Conservation (phyloP, 2,113 vertebrate species). For the Addax nasomaculatus region DNA sequence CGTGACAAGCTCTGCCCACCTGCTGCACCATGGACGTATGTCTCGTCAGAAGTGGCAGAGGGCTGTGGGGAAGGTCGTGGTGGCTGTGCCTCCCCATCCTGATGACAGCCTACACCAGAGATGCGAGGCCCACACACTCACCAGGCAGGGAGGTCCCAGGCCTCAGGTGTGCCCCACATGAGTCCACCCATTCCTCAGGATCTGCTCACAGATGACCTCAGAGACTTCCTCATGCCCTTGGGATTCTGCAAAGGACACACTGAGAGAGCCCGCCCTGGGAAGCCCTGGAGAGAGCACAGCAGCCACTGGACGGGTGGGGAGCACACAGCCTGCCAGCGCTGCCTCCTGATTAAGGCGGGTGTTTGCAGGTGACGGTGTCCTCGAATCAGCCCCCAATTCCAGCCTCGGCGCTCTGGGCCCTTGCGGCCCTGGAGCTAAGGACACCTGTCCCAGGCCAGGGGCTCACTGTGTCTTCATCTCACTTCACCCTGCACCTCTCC, state of each 20-base stretch:
- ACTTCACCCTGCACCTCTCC: background rate
- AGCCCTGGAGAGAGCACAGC: background rate
- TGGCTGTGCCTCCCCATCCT: background rate
- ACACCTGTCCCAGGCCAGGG: background rate
- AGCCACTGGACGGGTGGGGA: rapidly evolving
- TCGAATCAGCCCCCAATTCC: background rate
- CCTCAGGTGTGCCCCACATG: background rate
- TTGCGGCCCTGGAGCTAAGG: background rate
- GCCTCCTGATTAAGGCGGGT: background rate
- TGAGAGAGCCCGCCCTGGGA: background rate
- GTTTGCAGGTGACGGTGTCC: background rate
- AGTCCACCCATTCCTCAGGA: background rate
- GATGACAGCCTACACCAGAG: background rate
- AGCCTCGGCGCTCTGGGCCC: background rate
- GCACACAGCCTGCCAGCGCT: background rate
- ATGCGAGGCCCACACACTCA: background rate
- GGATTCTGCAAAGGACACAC: background rate
- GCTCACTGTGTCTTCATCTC: background rate
- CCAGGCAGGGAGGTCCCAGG: background rate
- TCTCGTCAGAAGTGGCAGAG: background rate
- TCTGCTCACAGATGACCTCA: background rate
- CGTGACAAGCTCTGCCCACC: background rate
- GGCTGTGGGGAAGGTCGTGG: background rate
- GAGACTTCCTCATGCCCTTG: background rate
- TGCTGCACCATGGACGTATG: background rate